Evolutionary conservation across 1,140 invertebrate species (phyloP), one percentile per base, ranked within the genome.

Genomic region (Rhagoletis pomonella): DNA sequence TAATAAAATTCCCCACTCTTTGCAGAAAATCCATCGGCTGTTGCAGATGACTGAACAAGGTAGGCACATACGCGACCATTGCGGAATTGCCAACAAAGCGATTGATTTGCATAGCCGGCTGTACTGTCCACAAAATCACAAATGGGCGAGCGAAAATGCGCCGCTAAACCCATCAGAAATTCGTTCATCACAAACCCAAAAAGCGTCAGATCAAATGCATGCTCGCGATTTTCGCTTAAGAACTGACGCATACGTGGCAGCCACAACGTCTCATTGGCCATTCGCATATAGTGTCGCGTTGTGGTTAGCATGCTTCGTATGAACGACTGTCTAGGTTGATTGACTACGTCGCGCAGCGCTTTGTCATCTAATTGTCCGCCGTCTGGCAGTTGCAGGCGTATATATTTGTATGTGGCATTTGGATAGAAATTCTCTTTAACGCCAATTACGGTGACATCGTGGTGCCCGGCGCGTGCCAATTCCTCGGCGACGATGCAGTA

Each of bases 361-460:
- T 39, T 59, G n/a, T 81, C n/a, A 42, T 58, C 55, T 19, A 87
- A 3, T 14, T 6, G 9, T 3, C 47, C 64, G 9, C 47, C 69
- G 17, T 77, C n/a, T 5, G 81, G 47, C 1, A 42, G 69, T 19
- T 87, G 58, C 3, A 87, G 42, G 12, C 85, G 81, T 12, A 87
- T 39, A 19, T 77, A 86, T 39, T 88, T 86, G 12, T 77, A 60
- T 14, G 50, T n/a, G 7, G 67, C 47, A 39, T 89, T 88, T 12
- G 86, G 60, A 7, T 81, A 62, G 6, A 64, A 4, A 44, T 88
- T 87, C 44, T 58, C 77, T 0, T 67, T 55, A 5, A 87, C 19
- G 17, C 89, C 85, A 44, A 91, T 59, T 10, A 90, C 89, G 29
- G 89, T 90, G 10, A 91, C 88, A 47, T 91, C 67, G 65, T 91